Evolutionary conservation across 2,888 invertebrate genomes (phyloP).

Genomic region (Drosophila nr. perissopoda): DNA sequence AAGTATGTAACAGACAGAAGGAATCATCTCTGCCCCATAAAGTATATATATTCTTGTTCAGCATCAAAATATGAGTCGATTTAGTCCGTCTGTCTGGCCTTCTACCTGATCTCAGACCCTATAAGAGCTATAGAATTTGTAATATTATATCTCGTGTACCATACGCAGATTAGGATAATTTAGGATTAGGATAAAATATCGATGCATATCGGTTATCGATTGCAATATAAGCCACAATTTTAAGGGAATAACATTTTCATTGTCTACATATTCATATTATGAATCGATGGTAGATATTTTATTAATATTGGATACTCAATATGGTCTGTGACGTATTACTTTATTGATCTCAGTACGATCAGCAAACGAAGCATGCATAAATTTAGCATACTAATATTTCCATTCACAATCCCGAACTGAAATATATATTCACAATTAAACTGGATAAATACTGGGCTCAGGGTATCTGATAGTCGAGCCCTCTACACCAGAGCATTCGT

Average conservation of each 20-base stretch:
- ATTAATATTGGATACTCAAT: not conserved
- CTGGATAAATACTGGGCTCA: not conserved
- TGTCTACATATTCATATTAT: not conserved
- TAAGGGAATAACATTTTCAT: not conserved
- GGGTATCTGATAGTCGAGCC: not conserved
- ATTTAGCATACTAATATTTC: too few species aligned
- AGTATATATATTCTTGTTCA: not conserved
- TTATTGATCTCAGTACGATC: not conserved
- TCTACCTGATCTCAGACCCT: too few species aligned
- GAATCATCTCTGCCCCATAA: not conserved
- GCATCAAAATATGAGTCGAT: not conserved
- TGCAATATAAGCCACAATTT: not conserved
- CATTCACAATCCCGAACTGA: too few species aligned
- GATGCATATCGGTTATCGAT: not conserved
- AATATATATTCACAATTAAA: not conserved
- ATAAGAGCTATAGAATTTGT: not conserved
- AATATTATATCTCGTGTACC: not conserved
- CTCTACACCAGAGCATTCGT: not conserved
- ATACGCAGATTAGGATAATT: not conserved
- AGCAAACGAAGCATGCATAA: too few species aligned
- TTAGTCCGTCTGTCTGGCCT: not conserved
- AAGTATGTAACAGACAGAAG: not conserved
- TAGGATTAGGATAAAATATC: too few species aligned
- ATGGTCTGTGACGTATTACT: not conserved
- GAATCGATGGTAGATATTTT: too few species aligned